Evolutionary conservation across 2,113 vertebrate genomes (phyloP).

Genomic region (Syrmaticus mikado): DNA sequence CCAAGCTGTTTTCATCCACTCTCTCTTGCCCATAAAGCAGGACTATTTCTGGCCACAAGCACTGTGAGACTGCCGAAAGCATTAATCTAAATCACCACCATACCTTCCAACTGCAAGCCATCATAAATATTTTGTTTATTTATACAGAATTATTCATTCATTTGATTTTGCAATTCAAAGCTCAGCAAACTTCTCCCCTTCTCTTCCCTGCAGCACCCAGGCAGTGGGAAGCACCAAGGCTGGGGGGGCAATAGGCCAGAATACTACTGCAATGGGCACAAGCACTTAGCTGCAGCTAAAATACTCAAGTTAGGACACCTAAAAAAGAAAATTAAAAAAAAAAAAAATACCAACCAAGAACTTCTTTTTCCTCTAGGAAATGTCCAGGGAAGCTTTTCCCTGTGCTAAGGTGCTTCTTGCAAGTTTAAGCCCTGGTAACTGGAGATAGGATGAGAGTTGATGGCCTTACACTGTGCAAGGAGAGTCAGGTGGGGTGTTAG

Average conservation of each 20-base stretch:
- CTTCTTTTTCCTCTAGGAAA: neutral
- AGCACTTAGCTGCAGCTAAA: neutral
- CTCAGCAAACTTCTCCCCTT: neutral
- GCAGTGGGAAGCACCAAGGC: neutral
- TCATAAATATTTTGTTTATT: constrained; percentile 15
- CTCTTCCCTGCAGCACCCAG: neutral
- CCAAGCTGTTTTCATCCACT: neutral
- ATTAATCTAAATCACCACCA: neutral
- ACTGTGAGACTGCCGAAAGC: neutral
- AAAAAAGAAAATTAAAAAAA: neutral
- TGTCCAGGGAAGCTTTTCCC: neutral
- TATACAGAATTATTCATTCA: neutral
- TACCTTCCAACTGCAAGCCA: neutral
- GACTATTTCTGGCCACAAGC: neutral
- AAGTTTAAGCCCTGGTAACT: neutral
- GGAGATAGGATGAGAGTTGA: neutral
- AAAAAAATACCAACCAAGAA: too few relatives aligned
- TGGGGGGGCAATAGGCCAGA: neutral
- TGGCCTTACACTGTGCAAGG: neutral
- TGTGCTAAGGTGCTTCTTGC: neutral
- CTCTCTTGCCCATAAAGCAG: neutral
- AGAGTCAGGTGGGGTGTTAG: too few relatives aligned
- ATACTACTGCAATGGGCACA: neutral
- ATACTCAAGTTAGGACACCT: neutral
- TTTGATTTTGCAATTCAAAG: neutral